phyloP scores from a whole-genome alignment of 2,113 vertebrate genomes.

The Mormoops blainvillei region DNA sequence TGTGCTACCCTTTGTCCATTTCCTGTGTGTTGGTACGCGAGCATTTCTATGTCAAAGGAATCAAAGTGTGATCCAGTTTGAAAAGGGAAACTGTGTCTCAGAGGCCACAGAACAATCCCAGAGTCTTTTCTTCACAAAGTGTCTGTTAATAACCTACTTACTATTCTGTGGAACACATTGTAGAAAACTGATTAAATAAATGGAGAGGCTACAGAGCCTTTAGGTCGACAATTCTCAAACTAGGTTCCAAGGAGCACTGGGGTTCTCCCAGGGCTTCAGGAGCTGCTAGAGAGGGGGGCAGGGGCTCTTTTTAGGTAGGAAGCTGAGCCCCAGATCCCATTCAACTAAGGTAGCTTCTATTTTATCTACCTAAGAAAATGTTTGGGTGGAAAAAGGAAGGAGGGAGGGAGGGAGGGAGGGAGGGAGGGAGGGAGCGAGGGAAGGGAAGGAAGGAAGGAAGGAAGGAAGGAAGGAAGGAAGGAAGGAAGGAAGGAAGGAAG shows the following conservation, averaged over 20 bases:
- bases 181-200: background rate
- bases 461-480: no score
- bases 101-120: background rate
- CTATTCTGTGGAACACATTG: background rate
- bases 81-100: background rate
- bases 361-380: background rate
- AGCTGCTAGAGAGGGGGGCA: background rate
- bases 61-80: background rate
- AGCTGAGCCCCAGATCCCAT: background rate
- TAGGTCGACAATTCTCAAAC: background rate
- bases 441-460: no score
- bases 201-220: background rate
- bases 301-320: background rate
- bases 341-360: background rate
- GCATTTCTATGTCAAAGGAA: conserved; percentile 30
- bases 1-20: background rate
- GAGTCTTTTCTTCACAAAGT: background rate
- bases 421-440: no score
- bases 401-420: no score
- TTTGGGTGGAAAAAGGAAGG: background rate
- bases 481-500: no score
- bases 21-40: background rate
- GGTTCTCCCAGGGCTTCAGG: background rate
- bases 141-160: background rate
- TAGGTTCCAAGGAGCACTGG: background rate